phyloP scores from a whole-genome alignment of 2,797 vertebrate genomes.

The Naso thynnoides region DNA sequence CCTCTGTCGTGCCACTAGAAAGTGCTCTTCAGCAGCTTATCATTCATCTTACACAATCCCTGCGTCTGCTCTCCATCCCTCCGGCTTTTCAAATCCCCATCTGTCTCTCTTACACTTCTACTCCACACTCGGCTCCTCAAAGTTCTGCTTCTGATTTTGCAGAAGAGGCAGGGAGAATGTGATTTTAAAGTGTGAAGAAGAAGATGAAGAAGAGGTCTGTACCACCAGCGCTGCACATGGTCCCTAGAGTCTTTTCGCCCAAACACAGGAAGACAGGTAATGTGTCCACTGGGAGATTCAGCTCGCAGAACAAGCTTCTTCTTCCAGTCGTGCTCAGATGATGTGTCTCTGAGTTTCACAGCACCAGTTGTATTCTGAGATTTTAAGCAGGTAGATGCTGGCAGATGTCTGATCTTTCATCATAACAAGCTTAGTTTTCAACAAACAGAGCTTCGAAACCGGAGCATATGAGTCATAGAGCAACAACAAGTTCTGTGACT shows the following conservation, averaged over 20 bases:
- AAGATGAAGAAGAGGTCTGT: constrained; percentile 24
- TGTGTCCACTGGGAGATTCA: constrained; percentile 51
- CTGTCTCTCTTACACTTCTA: constrained; percentile 38
- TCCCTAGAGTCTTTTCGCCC: constrained; percentile 18
- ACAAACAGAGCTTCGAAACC: background rate
- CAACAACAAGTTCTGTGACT: constrained; percentile 17
- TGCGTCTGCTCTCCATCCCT: constrained; percentile 7
- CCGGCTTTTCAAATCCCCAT: constrained; percentile 36
- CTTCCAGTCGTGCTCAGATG: constrained; percentile 3
- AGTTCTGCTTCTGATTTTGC: constrained; percentile 79
- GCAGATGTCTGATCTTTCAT: background rate
- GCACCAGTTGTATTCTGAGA: too few relatives aligned
- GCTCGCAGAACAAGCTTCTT: constrained; percentile 11
- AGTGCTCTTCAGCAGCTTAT: constrained; percentile 91
- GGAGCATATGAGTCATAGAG: background rate
- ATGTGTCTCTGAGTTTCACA: constrained; percentile 8
- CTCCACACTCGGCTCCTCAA: constrained; percentile 27
- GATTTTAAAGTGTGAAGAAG: constrained; percentile 67
- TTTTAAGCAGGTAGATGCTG: constrained; percentile 6
- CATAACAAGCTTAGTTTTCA: too few relatives aligned
- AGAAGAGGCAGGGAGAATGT: constrained; percentile 73
- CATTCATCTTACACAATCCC: constrained; percentile 21
- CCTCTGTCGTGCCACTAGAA: constrained; percentile 85
- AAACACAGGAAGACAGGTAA: constrained; percentile 58
- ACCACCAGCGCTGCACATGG: constrained; percentile 51